Conservation (phyloP, 2,888 invertebrate genomes). For the Meteorus cinctellus region DNA sequence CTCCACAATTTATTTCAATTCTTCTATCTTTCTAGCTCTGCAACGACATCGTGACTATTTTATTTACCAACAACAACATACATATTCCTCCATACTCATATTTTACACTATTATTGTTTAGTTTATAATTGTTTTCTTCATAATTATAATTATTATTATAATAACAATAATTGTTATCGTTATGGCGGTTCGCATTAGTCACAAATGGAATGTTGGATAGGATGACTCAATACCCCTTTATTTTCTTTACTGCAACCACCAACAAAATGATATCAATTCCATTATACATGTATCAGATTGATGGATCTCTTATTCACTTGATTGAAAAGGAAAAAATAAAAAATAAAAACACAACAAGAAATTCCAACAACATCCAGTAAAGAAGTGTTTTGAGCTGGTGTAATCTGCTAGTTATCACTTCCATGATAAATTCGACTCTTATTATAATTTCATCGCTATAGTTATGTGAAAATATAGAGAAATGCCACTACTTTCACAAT, state of each 20-base stretch:
- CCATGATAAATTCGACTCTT: neutral
- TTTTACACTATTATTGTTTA: too few relatives aligned
- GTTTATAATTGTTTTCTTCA: neutral
- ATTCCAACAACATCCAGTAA: neutral
- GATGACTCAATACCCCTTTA: conserved; percentile 32
- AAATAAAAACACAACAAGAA: too few relatives aligned
- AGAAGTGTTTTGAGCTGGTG: neutral
- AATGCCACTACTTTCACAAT: neutral
- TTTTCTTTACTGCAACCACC: conserved; percentile 10
- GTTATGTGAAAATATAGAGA: neutral
- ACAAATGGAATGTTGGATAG: conserved; percentile 31
- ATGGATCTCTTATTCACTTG: neutral
- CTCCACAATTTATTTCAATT: too few relatives aligned
- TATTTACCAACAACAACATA: too few relatives aligned
- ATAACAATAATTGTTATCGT: neutral
- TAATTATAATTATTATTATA: neutral
- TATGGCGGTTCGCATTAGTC: conserved; percentile 26
- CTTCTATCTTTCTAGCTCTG: too few relatives aligned
- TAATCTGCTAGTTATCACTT: neutral
- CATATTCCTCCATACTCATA: too few relatives aligned
- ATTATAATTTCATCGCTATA: neutral
- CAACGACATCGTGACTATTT: too few relatives aligned
- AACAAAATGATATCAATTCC: neutral
- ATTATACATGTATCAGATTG: neutral
- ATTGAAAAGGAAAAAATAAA: neutral